These are phyloP conservation scores for Galerucella nymphaeae DNA, from an alignment of 2,888 invertebrate genomes.

Conservation along the genomic window DNA sequence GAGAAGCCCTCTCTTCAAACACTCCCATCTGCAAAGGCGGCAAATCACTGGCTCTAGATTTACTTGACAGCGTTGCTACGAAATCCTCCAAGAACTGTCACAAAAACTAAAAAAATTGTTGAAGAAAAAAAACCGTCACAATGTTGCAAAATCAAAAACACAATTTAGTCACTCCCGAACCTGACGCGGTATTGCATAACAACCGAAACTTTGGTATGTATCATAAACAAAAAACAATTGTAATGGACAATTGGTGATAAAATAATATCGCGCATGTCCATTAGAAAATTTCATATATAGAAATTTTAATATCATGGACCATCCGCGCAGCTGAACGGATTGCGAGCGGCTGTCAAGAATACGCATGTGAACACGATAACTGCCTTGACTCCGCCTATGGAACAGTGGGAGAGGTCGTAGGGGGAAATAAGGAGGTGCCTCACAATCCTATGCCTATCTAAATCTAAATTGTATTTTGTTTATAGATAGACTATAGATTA, in stretches of 20 bases:
- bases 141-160: conserved; percentile 4
- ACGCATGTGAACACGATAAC: conserved; percentile 57
- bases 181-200: conserved; percentile 36
- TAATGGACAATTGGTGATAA: conserved; percentile 47
- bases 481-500: conserved; percentile 47
- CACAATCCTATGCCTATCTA: conserved; percentile 57
- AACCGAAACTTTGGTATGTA: conserved; percentile 45
- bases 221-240: conserved; percentile 48
- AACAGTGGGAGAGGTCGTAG: conserved; percentile 54
- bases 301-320: conserved; percentile 47
- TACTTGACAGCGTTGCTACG: conserved; percentile 53
- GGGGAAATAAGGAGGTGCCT: conserved; percentile 52
- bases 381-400: conserved; percentile 54
- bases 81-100: conserved; percentile 60
- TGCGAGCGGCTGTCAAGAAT: conserved; percentile 56
- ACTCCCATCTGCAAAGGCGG: conserved; percentile 87
- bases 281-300: conserved; percentile 41
- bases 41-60: conserved; percentile 56
- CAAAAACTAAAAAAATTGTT: conserved; percentile 33
- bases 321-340: conserved; percentile 61
- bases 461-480: conserved; percentile 53
- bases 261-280: conserved; percentile 53
- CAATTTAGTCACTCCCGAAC: conserved; percentile 32
- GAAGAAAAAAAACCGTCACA: conserved; percentile 10
- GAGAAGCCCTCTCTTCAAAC: conserved; percentile 83